Evolutionary conservation across 2,888 invertebrate genomes (phyloP).

Genomic region (Lepidochrysops patricia): DNA sequence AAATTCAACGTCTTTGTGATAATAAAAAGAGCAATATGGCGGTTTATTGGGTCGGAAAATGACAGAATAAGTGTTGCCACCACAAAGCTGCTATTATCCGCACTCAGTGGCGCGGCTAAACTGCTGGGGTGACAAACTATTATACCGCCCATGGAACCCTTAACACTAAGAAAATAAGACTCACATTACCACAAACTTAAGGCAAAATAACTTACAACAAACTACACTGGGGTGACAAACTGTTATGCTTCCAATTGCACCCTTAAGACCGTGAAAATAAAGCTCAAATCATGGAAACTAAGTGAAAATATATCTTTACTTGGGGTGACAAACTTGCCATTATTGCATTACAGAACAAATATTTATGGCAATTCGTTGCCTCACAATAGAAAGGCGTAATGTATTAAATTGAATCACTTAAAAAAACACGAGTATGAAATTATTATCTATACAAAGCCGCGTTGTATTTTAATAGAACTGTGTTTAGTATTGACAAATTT

Average conservation of each 20-base stretch:
- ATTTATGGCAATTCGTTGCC: neutral
- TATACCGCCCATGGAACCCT: constrained; percentile 14
- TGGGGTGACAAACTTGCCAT: constrained; percentile 21
- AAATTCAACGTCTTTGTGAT: constrained; percentile 25
- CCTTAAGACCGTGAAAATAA: too few species aligned
- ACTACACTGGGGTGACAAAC: too few species aligned
- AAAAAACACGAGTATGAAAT: neutral
- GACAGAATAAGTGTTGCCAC: constrained; percentile 41
- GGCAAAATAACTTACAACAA: too few species aligned
- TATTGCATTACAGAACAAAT: constrained; percentile 3
- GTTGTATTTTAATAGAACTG: too few species aligned
- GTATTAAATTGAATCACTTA: neutral
- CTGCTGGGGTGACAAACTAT: constrained; percentile 23
- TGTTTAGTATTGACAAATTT: too few species aligned
- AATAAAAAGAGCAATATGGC: constrained; percentile 46
- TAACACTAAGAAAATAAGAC: constrained; percentile 8
- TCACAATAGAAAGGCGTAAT: neutral
- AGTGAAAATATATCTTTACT: too few species aligned
- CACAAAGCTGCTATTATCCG: constrained; percentile 42
- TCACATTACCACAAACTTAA: too few species aligned
- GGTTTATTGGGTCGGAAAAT: constrained; percentile 57
- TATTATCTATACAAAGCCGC: too few species aligned
- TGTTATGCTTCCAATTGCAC: too few species aligned
- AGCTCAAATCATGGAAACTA: too few species aligned
- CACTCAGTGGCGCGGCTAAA: constrained; percentile 33